A percentile compares a stretch with the other conserved stretches of the same genome.
phyloP scores from a whole-genome alignment of 2,113 vertebrate species.

The Strix aluco region DNA sequence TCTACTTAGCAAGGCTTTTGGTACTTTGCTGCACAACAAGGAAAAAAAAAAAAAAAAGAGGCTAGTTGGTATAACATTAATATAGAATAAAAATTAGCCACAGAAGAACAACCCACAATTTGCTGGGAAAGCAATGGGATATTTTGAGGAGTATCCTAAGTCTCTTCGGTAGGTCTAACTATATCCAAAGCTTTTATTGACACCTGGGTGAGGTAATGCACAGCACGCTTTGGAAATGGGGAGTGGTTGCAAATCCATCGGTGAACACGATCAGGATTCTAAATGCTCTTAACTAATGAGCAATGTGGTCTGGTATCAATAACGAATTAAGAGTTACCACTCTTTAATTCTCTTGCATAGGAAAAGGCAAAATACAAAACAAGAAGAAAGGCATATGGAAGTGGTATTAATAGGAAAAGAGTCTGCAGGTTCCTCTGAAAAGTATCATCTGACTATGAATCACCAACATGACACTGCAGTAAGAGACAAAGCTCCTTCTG shows the following conservation, averaged over 20 bases:
- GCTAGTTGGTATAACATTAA: not conserved
- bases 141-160: not conserved
- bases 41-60: not conserved
- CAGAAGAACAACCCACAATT: not conserved
- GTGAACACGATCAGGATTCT: not conserved
- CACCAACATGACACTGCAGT: not conserved
- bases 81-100: not conserved
- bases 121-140: not conserved
- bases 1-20: not conserved
- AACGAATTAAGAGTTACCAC: not conserved
- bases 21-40: not conserved
- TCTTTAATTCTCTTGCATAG: not conserved
- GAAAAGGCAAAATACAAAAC: not conserved
- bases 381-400: not conserved
- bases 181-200: not conserved
- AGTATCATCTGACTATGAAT: not conserved
- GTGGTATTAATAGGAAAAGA: not conserved
- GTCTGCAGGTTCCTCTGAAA: not conserved
- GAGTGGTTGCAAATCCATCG: accelerated
- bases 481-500: not conserved
- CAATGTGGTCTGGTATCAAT: not conserved
- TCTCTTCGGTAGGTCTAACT: not conserved
- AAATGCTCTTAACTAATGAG: not conserved
- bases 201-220: not conserved
- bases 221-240: not conserved